Evolutionary conservation across 2,888 invertebrate genomes (phyloP).

Genomic region (Acleris laterana): DNA sequence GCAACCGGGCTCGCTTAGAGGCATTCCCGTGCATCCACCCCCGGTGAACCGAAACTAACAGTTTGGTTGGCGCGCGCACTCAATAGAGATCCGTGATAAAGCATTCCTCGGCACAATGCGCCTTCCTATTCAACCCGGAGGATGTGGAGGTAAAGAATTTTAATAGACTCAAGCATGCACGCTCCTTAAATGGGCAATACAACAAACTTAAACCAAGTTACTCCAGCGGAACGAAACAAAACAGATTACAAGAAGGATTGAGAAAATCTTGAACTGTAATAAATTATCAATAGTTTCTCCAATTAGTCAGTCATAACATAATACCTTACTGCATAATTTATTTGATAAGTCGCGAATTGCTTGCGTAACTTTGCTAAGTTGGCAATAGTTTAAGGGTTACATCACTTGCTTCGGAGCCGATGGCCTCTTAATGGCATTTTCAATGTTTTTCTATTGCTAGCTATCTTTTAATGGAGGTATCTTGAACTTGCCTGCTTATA

Average conservation of each 20-base stretch:
- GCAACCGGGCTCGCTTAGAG: conserved; percentile 11
- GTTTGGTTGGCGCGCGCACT: conserved; percentile 41
- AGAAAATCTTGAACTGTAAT: no score
- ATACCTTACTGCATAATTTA: conserved; percentile 20
- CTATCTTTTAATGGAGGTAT: conserved; percentile 46
- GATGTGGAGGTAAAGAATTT: conserved; percentile 55
- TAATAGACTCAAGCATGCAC: conserved; percentile 49
- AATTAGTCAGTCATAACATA: conserved; percentile 15
- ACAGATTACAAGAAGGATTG: background rate
- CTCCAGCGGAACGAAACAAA: background rate
- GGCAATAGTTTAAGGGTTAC: conserved; percentile 40
- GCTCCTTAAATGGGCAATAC: conserved; percentile 12
- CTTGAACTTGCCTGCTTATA: conserved; percentile 16
- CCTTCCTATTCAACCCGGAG: conserved; percentile 54
- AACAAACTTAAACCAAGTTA: background rate
- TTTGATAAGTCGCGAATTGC: conserved; percentile 20
- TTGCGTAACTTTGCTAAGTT: conserved; percentile 27
- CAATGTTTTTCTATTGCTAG: conserved; percentile 41
- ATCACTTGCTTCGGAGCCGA: conserved; percentile 44
- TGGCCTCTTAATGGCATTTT: conserved; percentile 48
- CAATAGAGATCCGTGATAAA: conserved; percentile 57
- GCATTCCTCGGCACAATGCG: conserved; percentile 64
- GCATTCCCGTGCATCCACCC: conserved; percentile 18
- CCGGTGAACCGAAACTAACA: conserved; percentile 31
- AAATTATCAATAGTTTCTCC: conserved; percentile 6